Evolutionary conservation across 2,888 invertebrate genomes (phyloP), one percentile per base, ranked within the genome.

Genomic region (Idaea biselata): DNA sequence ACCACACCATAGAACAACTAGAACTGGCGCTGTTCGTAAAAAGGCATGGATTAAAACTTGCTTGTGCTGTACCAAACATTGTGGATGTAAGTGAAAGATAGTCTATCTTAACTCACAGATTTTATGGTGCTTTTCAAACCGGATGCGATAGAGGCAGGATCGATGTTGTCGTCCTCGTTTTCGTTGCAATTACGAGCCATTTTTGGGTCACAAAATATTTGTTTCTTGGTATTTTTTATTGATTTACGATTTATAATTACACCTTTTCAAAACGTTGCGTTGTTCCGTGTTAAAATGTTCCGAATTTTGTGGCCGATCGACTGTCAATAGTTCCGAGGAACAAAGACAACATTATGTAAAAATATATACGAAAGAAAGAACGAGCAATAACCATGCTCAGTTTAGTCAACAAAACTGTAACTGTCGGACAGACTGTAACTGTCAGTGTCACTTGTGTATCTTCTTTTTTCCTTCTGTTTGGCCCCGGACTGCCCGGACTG

Each of bases 111-210:
- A 79, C 77, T 64, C 72, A 89, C 89, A 63, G 85, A 83, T 80
- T 89, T 89, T 32, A 89, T 72, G 18, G 81, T 77, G 66, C 75
- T 83, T 65, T 88, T 86, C 55, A 89, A 78, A 66, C 87, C 86
- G 6, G 83, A 75, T n/a, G 82, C 76, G 16, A 88, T 82, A 44
- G 86, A 81, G 8, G 87, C 75, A 6, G 88, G 88, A 61, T 89
- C 86, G 68, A 88, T 87, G 64, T 81, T 87, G 61, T 81, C 82
- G 53, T 84, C 84, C 58, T 83, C 80, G 65, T 82, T 84, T 66
- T 86, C 86, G 65, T 82, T 82, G 63, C 75, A 82, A 64, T 86
- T 87, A 57, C 85, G 84, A 65, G 86, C 86, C 86, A 86, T 86
- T 71, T 59, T 56, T 55, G 18, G 11, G 44, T 44, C 18, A 60